Base-by-base conservation (phyloP, 2,888 invertebrate species). In the Tubulanus polymorphus region DNA sequence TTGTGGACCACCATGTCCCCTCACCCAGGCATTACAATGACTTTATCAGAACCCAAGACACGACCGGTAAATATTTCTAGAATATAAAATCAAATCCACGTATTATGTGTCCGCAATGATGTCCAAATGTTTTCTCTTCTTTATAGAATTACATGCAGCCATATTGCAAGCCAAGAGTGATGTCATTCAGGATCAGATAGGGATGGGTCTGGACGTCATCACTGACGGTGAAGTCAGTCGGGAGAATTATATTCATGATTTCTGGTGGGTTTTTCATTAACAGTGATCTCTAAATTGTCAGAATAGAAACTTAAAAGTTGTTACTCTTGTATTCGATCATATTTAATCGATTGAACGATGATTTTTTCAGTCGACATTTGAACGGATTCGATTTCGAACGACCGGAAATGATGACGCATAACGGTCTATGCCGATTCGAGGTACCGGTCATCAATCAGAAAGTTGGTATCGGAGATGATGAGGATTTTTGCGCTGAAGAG, bases 181-280 rank as follows among this genome's bases (percentile, higher is more conserved):
- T 29, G 28, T 18, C 15, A 50, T 54, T 10, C 27, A n/a, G 10
- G 51, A 56, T 18, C 56, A 56, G 53, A 35, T n/a, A 15, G 35
- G 23, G 6, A 25, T 47, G 8, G 56, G 56, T 3, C 32, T 56
- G 3, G 56, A 56, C 29, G 53, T 56, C 10, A 32, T 56, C 35
- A 56, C 56, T 23, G 56, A 56, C 47, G 56, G 56, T 6, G 56
- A 56, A 47, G 29, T 56, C 25, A 15, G 23, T 18, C 18, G 56
- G 18, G 56, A 56, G 25, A 56, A 54, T 27, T 56, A 56, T 29
- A 48, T 56, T 18, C 53, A 20, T 37, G 37, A 46, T 27, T 56
- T 56, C 37, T 54, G 55, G 55, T 54, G 15, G 23, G 41, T n/a
- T n/a, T n/a, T n/a, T n/a, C n/a, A n/a, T n/a, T n/a, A n/a, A n/a